Conservation (phyloP, 2,888 invertebrate genomes). For the Endotricha flammealis region DNA sequence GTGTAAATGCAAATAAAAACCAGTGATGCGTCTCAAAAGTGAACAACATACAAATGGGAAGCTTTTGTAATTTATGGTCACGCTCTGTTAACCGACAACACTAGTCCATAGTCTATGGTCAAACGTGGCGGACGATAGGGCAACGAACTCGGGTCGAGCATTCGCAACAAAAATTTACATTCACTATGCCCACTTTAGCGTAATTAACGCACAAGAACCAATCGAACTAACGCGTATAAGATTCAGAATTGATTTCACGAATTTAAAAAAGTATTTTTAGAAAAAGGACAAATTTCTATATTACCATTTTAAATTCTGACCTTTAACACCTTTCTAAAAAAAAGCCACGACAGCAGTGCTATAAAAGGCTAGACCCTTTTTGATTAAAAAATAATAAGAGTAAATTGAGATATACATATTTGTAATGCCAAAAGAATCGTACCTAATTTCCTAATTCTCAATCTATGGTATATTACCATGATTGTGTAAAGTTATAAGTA, state of each 20-base stretch:
- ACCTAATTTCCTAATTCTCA: no score
- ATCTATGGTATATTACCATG: no score
- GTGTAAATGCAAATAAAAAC: conserved; percentile 37
- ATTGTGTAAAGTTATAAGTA: no score
- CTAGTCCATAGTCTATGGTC: conserved; percentile 50
- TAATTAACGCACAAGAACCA: conserved; percentile 33
- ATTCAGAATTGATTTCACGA: not conserved
- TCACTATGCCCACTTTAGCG: conserved; percentile 41
- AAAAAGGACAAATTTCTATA: no score
- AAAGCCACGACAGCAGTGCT: no score
- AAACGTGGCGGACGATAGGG: conserved; percentile 46
- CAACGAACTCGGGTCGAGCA: conserved; percentile 40
- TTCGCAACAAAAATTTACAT: conserved; percentile 52
- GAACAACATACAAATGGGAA: conserved; percentile 43
- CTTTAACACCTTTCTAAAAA: no score
- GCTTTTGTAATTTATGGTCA: conserved; percentile 53
- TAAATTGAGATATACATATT: no score
- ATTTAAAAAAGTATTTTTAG: no score
- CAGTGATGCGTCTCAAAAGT: conserved; percentile 47
- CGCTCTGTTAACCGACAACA: conserved; percentile 55
- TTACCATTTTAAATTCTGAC: no score
- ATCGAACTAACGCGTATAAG: conserved; percentile 13
- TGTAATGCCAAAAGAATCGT: no score
- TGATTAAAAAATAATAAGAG: no score
- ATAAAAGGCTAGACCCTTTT: no score